Evolutionary conservation across 30 jellyfish, hydroid and myxozoan genomes (phyloP).

Genomic region (Nemopilema nomurai): DNA sequence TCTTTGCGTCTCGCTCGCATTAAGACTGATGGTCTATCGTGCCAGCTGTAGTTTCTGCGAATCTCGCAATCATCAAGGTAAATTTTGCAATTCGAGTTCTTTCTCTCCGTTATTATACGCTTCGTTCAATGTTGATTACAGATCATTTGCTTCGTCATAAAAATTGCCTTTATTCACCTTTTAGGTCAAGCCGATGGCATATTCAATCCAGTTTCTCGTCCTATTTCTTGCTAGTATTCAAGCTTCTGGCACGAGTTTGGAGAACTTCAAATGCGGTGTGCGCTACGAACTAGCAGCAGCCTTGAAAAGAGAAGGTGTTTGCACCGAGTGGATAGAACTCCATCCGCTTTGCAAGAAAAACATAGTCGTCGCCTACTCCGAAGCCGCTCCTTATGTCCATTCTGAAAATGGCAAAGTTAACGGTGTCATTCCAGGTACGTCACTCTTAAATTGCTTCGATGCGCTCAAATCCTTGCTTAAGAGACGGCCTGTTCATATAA

Average conservation of each 20-base stretch:
- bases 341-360: slow-evolving; percentile 47
- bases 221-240: background rate
- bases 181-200: slow-evolving; percentile 5
- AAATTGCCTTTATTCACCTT: background rate
- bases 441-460: background rate
- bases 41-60: background rate
- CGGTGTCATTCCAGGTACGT: slow-evolving; percentile 47
- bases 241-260: slow-evolving; percentile 1
- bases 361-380: slow-evolving; percentile 39
- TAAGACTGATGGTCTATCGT: background rate
- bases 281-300: slow-evolving; percentile 50
- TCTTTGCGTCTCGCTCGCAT: background rate
- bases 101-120: too few species aligned
- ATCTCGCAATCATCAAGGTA: background rate
- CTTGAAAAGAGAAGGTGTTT: slow-evolving; percentile 30
- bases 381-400: slow-evolving; percentile 42
- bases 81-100: too few species aligned
- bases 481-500: too few species aligned
- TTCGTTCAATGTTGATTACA: too few species aligned
- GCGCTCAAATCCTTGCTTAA: too few species aligned
- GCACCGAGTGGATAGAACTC: slow-evolving; percentile 24
- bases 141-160: background rate
- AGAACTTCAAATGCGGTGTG: slow-evolving; percentile 32
- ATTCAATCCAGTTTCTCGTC: background rate
- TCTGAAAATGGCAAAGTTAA: slow-evolving; percentile 21